Evolutionary conservation across 2,113 vertebrate species (phyloP).

Genomic region (Actinemys pallida): DNA sequence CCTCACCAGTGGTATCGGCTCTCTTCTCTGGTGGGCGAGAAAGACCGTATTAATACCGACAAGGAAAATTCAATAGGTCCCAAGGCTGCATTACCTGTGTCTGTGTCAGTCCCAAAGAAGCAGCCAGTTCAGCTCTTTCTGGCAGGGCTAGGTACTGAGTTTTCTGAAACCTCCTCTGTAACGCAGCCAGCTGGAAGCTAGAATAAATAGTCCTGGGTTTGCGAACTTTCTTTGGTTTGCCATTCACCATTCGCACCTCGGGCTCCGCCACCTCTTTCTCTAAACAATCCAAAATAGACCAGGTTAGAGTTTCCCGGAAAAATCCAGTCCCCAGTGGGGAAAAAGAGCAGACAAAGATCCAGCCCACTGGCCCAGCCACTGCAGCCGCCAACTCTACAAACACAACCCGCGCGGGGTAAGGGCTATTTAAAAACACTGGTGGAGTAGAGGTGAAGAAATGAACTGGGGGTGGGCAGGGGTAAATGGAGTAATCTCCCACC

Average conservation of each 20-base stretch:
- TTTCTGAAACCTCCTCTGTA: conserved; percentile 98
- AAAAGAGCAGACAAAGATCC: not conserved
- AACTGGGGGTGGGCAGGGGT: too few relatives aligned
- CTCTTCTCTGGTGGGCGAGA: not conserved
- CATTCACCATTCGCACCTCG: conserved; percentile 98
- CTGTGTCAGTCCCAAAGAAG: conserved; percentile 95
- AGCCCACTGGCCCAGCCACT: not conserved
- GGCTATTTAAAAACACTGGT: not conserved
- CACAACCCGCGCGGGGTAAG: not conserved
- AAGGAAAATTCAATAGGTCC: not conserved
- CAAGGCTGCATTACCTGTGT: conserved; percentile 87
- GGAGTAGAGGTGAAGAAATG: not conserved
- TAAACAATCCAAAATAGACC: conserved; percentile 70
- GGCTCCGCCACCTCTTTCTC: conserved; percentile 95
- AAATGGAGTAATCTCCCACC: not conserved
- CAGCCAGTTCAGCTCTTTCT: conserved; percentile 96
- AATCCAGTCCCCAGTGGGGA: not conserved
- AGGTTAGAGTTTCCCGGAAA: not conserved
- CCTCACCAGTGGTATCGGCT: not conserved
- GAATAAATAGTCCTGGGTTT: conserved; percentile 99
- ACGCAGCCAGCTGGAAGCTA: conserved; percentile 97
- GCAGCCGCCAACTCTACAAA: not conserved
- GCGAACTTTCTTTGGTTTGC: conserved; percentile 98
- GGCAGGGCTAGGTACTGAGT: conserved; percentile 98
- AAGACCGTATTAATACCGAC: not conserved